Base-by-base conservation (phyloP, 2,888 invertebrate genomes). In the Rhamnusium bicolor region DNA sequence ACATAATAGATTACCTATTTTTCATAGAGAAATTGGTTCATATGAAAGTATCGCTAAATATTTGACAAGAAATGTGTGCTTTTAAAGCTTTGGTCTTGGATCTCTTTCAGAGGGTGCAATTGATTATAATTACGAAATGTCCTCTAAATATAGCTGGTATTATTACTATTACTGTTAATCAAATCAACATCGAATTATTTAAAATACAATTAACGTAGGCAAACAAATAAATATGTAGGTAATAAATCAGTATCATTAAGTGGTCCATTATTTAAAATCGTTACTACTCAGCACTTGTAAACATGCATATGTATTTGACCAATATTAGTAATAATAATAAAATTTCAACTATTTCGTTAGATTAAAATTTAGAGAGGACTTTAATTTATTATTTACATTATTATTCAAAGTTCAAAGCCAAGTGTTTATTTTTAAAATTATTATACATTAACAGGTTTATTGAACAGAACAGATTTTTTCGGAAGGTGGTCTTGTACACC, bases 321-420 rank as follows among this genome's bases (percentile, higher is more conserved):
- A 65, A 10, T 4, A 47, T 67, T 67, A 67, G 58, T 67, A 56
- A 40, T 56, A 66, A 40, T 24, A 47, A 58, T 27, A 67, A 67
- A n/a, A 58, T 67, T 47, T 24, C 47, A 67, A 67, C 14, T 29
- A 67, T 56, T 56, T 56, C 46, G 18, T 51, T 66, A 29, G 54
- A 21, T 54, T 24, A 5, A 54, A 56, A 56, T 56, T 21, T 14
- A 4, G 14, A 56, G 54, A 40, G n/a, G n/a, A 53, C 14, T 49
- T 54, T 29, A 54, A 51, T 53, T 66, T 32, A 53, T 66, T 66
- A 66, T 66, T 66, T 21, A 53, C 16, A 66, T 51, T 8, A 32
- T 32, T 8, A 63, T 49, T 47, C 27, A 16, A 53, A 53, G 65
- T 65, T 65, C 14, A 65, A 65, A 65, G 65, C 29, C 16, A 32